Evolutionary conservation across 2,888 invertebrate species (phyloP).

Genomic region (Anorthoa munda): DNA sequence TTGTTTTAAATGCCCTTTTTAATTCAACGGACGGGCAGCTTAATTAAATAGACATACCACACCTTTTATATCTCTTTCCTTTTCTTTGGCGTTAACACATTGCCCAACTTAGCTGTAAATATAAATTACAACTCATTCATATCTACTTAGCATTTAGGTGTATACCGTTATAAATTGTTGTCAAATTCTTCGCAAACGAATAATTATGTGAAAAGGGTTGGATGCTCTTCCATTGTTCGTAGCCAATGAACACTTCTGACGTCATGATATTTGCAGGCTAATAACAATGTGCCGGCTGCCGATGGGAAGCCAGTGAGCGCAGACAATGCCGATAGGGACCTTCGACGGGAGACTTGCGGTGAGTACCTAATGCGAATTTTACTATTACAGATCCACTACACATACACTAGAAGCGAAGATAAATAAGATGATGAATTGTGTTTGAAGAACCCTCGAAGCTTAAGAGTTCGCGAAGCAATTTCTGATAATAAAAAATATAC

Average conservation of each 20-base stretch:
- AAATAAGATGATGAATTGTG: not conserved
- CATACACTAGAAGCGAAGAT: not conserved
- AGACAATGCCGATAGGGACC: conserved; percentile 80
- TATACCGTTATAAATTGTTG: not conserved
- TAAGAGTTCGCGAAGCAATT: not conserved
- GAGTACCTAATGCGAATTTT: conserved; percentile 64
- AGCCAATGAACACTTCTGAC: conserved; percentile 46
- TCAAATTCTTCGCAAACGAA: conserved; percentile 16
- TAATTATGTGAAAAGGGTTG: conserved; percentile 45
- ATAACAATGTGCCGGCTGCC: conserved; percentile 72
- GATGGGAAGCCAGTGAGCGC: conserved; percentile 72
- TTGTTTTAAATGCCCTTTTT: not conserved
- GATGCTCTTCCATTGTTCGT: conserved; percentile 49
- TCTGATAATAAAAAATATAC: conserved; percentile 30
- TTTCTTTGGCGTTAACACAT: not conserved
- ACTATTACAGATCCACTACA: not conserved
- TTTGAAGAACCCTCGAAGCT: not conserved
- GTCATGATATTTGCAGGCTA: conserved; percentile 76
- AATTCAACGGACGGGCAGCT: not conserved
- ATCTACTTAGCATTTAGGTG: not conserved
- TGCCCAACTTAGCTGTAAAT: not conserved
- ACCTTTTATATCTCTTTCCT: not conserved
- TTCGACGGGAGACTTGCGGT: conserved; percentile 83
- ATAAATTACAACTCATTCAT: not conserved
- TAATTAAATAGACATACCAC: not conserved